Percentiles rank a stretch among this genome's conserved stretches.
phyloP scores from a whole-genome alignment of 2,797 vertebrate species.

The Meda fulgida region DNA sequence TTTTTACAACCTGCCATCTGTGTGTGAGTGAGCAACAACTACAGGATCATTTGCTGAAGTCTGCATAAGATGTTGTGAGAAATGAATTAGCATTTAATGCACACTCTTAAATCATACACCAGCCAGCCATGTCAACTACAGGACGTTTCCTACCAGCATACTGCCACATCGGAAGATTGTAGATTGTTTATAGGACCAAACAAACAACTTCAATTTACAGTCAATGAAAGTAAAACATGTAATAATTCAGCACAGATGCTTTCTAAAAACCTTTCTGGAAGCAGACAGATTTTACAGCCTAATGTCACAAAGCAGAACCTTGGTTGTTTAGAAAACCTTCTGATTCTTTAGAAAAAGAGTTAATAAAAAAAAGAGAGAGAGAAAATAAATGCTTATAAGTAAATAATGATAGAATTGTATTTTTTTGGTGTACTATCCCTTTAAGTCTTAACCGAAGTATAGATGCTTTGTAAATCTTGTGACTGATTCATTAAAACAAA shows the following conservation, averaged over 20 bases:
- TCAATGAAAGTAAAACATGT: constrained; percentile 2
- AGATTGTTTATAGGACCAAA: neutral
- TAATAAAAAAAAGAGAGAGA: neutral
- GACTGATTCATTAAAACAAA: neutral
- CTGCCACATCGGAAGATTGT: neutral
- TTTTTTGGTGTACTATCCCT: neutral
- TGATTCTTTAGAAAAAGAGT: neutral
- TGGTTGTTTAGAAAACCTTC: neutral
- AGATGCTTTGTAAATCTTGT: neutral
- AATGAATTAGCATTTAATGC: constrained; percentile 32
- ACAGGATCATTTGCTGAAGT: constrained; percentile 37
- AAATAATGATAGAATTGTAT: neutral
- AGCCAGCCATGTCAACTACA: neutral
- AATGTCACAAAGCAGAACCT: neutral
- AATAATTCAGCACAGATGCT: neutral
- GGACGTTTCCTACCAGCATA: neutral
- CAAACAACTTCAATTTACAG: neutral
- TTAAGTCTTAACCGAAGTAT: neutral
- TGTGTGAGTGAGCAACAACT: constrained; percentile 28
- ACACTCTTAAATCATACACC: constrained; percentile 8
- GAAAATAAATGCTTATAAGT: neutral
- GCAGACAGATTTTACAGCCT: neutral
- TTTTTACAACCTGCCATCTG: constrained; percentile 48
- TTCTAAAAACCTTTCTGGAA: neutral
- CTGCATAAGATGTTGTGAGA: constrained; percentile 9